These are phyloP conservation scores for Podabrus alpinus DNA, from an alignment of 2,888 invertebrate species.

Conservation along the genomic window DNA sequence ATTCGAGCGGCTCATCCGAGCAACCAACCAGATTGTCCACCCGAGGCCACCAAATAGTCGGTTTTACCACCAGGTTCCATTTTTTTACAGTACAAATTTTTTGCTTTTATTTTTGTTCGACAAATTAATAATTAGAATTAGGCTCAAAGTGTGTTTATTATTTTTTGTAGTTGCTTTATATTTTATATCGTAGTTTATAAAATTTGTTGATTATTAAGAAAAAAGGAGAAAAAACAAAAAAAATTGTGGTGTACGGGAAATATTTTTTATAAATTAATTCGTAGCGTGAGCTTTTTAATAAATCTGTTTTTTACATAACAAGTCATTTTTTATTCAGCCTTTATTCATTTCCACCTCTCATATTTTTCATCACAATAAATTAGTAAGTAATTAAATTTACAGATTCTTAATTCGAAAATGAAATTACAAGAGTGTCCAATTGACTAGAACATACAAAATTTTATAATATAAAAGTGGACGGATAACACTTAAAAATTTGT, in stretches of 20 bases:
- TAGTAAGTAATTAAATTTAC: conserved; percentile 27
- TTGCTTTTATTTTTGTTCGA: not conserved
- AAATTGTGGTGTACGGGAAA: conserved; percentile 20
- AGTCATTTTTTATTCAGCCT: conserved; percentile 27
- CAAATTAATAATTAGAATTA: not conserved
- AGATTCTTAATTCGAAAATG: conserved; percentile 9
- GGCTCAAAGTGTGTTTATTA: not conserved
- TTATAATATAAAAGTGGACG: conserved; percentile 29
- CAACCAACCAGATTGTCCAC: conserved; percentile 93
- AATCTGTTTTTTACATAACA: conserved; percentile 28
- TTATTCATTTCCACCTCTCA: conserved; percentile 13
- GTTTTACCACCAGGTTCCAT: not conserved
- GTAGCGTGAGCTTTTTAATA: conserved; percentile 27
- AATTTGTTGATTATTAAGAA: conserved; percentile 20
- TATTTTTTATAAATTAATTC: conserved; percentile 25
- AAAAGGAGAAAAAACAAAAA: conserved; percentile 1
- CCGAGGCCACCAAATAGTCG: conserved; percentile 78
- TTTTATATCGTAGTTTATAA: conserved; percentile 23
- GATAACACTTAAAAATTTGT: conserved; percentile 26
- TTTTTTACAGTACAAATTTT: not conserved
- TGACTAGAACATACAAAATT: conserved; percentile 29
- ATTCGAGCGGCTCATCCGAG: conserved; percentile 91
- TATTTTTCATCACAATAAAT: conserved; percentile 15
- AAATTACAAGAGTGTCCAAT: conserved; percentile 22
- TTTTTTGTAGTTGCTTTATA: conserved; percentile 17